Percentiles rank a stretch among this genome's conserved stretches.
These are phyloP conservation scores for Bovichtus diacanthus DNA, from an alignment of 2,797 vertebrate genomes.

Conservation along the genomic window DNA sequence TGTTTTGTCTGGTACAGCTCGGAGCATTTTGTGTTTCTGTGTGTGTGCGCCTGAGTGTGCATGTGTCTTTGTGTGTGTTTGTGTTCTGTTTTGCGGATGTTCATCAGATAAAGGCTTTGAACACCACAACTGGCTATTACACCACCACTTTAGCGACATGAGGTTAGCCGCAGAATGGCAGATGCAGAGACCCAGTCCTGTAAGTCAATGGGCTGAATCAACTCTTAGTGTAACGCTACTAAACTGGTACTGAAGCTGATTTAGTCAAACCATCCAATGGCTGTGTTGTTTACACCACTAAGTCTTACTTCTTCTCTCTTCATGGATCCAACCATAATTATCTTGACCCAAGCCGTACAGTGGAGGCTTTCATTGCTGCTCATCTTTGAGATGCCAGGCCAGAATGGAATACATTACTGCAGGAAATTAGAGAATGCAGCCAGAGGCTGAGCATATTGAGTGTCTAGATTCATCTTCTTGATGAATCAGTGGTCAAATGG, in stretches of 20 bases:
- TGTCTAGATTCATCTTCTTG: conserved; percentile 42
- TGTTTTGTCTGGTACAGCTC: conserved; percentile 75
- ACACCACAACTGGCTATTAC: conserved; percentile 73
- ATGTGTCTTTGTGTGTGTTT: conserved; percentile 44
- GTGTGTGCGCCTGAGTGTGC: conserved; percentile 39
- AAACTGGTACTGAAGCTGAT: conserved; percentile 20
- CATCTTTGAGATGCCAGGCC: conserved; percentile 42
- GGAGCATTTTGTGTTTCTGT: conserved; percentile 57
- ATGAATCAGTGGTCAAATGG: conserved; percentile 25
- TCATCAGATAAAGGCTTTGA: conserved; percentile 78
- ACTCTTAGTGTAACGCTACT: conserved; percentile 32
- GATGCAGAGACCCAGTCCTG: conserved; percentile 44
- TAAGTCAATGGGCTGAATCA: conserved; percentile 37
- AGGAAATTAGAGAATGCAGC: conserved; percentile 50
- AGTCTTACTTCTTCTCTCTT: neutral
- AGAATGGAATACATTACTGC: conserved; percentile 47
- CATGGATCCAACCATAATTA: conserved; percentile 27
- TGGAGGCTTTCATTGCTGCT: conserved; percentile 42
- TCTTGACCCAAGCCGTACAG: conserved; percentile 25
- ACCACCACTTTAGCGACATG: conserved; percentile 67
- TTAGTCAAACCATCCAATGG: neutral
- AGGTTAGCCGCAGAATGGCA: conserved; percentile 74
- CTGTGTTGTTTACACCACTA: conserved; percentile 38
- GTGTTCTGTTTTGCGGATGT: conserved; percentile 70
- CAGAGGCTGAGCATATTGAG: conserved; percentile 29